A percentile compares a stretch with the other conserved stretches of the same genome.
These are phyloP conservation scores for Malacoctenus gilli DNA, from an alignment of 2,797 vertebrate genomes.

Conservation along the genomic window DNA sequence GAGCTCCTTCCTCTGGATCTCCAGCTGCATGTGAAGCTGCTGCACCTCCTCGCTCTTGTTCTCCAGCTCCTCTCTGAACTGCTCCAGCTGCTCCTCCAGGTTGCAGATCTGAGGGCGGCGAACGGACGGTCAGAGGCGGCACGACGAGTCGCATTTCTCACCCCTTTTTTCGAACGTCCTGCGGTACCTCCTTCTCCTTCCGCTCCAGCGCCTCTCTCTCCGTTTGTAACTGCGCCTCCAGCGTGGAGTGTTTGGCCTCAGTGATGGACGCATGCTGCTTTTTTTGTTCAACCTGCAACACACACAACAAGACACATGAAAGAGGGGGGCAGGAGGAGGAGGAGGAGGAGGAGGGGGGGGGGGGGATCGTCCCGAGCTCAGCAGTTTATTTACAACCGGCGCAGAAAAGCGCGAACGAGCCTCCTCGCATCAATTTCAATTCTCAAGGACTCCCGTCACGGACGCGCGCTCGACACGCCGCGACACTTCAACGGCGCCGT, in stretches of 20 bases:
- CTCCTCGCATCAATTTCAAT: neutral
- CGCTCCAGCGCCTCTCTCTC: slow-evolving; percentile 96
- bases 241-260: slow-evolving; percentile 80
- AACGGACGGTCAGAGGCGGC: no score
- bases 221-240: slow-evolving; percentile 92
- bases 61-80: slow-evolving; percentile 97
- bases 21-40: slow-evolving; percentile 96
- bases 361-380: slow-evolving; percentile 22
- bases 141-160: no score
- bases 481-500: neutral
- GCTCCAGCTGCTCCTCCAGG: slow-evolving; percentile 97
- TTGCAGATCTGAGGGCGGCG: slow-evolving; percentile 87
- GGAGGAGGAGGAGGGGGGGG: no score
- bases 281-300: slow-evolving; percentile 86
- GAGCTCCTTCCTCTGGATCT: slow-evolving; percentile 95
- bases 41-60: slow-evolving; percentile 99
- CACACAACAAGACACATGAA: slow-evolving; percentile 27
- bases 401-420: slow-evolving; percentile 9
- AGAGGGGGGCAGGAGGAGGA: no score
- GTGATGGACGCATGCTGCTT: slow-evolving; percentile 83
- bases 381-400: slow-evolving; percentile 28
- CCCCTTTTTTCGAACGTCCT: no score
- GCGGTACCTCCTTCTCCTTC: slow-evolving; percentile 98
- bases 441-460: neutral
- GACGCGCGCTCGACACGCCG: neutral